Evolutionary conservation across 2,888 invertebrate genomes (phyloP).

Genomic region (Andricus quercusramuli): DNA sequence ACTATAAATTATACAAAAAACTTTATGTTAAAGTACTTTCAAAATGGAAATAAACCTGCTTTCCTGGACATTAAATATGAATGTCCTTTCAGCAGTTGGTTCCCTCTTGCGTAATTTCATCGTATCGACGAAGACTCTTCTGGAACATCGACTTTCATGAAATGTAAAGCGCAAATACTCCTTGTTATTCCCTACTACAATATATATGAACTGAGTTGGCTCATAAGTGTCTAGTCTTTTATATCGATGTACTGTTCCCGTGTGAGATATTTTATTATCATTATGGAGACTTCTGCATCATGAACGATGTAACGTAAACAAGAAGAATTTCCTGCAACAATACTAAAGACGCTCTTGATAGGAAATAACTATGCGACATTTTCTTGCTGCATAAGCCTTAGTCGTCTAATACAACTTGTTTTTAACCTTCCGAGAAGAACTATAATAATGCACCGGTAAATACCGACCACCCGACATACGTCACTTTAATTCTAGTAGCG

Average conservation of each 20-base stretch:
- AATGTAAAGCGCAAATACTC: constrained; percentile 36
- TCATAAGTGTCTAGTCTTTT: constrained; percentile 36
- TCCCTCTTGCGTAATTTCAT: constrained; percentile 32
- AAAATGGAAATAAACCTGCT: constrained; percentile 18
- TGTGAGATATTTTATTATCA: constrained; percentile 35
- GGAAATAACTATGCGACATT: constrained; percentile 40
- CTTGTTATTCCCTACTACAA: constrained; percentile 28
- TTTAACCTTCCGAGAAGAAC: constrained; percentile 43
- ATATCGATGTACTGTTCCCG: constrained; percentile 22
- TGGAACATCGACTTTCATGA: constrained; percentile 36
- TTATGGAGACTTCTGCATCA: constrained; percentile 15
- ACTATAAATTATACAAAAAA: not conserved
- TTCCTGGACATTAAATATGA: constrained; percentile 28
- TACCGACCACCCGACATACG: constrained; percentile 50
- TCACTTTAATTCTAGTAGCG: constrained; percentile 46
- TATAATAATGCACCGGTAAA: constrained; percentile 58
- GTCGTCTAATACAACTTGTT: constrained; percentile 46
- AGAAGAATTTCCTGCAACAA: constrained; percentile 32
- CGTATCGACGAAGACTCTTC: constrained; percentile 17
- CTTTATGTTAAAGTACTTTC: not conserved
- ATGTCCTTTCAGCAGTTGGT: constrained; percentile 9
- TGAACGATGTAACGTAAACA: constrained; percentile 20
- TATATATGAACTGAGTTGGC: constrained; percentile 17
- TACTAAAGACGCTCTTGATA: constrained; percentile 1
- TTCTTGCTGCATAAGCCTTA: constrained; percentile 33